Evolutionary conservation across 2,797 vertebrate genomes (phyloP).

Genomic region (Gila robusta): DNA sequence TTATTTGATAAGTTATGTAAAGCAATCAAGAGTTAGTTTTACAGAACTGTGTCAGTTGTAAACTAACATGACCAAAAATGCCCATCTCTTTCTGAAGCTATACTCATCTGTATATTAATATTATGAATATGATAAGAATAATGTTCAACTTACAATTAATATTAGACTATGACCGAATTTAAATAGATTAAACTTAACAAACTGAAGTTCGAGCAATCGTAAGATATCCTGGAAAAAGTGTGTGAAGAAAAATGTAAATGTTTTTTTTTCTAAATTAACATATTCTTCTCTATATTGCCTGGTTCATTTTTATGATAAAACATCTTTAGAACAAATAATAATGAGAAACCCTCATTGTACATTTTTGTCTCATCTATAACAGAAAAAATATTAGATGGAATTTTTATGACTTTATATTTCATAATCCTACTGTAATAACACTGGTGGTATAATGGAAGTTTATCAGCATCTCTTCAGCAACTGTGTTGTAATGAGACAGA

Average conservation of each 20-base stretch:
- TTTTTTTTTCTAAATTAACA: neutral
- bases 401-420: neutral
- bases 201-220: neutral
- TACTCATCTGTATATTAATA: neutral
- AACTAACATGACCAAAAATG: too few species aligned
- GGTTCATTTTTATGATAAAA: neutral
- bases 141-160: neutral
- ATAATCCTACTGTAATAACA: neutral
- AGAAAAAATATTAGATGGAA: neutral
- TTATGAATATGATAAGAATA: neutral
- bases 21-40: neutral
- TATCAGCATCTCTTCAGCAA: neutral
- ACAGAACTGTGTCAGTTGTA: neutral
- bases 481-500: neutral
- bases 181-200: neutral
- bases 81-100: neutral
- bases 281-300: neutral
- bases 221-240: neutral
- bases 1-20: neutral
- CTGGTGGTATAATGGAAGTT: neutral
- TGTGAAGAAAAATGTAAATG: neutral
- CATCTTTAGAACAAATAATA: neutral
- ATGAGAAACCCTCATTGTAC: neutral
- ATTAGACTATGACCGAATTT: too few species aligned
- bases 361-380: neutral